Conservation (phyloP, 2,888 invertebrate genomes). For the Drosophila tanythrix region DNA sequence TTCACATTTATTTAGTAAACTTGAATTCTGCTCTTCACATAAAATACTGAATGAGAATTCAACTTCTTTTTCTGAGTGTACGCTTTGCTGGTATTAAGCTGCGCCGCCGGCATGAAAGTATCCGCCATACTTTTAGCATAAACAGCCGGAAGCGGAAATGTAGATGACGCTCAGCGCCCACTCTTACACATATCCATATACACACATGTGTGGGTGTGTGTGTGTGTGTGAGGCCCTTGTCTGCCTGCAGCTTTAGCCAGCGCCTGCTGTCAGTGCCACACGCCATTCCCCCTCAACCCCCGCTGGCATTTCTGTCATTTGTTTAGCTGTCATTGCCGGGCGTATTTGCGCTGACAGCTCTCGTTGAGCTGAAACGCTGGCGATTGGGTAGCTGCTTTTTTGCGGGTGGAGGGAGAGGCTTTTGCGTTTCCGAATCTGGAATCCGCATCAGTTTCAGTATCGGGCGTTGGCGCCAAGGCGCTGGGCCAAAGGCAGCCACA, state of each 20-base stretch:
- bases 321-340: constrained; percentile 79
- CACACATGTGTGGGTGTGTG: constrained; percentile 23
- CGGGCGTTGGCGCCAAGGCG: constrained; percentile 56
- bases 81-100: constrained; percentile 36
- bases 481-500: constrained; percentile 18
- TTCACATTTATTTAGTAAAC: background rate
- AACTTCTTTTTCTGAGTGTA: background rate
- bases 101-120: constrained; percentile 44
- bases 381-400: constrained; percentile 14
- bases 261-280: constrained; percentile 51
- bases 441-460: constrained; percentile 1
- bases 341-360: constrained; percentile 76
- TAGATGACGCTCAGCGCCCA: constrained; percentile 65
- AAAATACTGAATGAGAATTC: background rate
- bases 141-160: constrained; percentile 78
- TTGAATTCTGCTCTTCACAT: background rate
- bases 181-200: constrained; percentile 15
- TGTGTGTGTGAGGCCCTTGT: constrained; percentile 23
- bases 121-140: constrained; percentile 77
- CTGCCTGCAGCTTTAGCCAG: constrained; percentile 35
- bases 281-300: constrained; percentile 14
- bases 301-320: constrained; percentile 69
- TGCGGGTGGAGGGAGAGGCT: background rate
- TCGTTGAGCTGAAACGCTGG: constrained; percentile 25
- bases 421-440: constrained; percentile 10